These are phyloP conservation scores for Austrolebias charrua DNA, from an alignment of 2,797 vertebrate species.

Conservation along the genomic window DNA sequence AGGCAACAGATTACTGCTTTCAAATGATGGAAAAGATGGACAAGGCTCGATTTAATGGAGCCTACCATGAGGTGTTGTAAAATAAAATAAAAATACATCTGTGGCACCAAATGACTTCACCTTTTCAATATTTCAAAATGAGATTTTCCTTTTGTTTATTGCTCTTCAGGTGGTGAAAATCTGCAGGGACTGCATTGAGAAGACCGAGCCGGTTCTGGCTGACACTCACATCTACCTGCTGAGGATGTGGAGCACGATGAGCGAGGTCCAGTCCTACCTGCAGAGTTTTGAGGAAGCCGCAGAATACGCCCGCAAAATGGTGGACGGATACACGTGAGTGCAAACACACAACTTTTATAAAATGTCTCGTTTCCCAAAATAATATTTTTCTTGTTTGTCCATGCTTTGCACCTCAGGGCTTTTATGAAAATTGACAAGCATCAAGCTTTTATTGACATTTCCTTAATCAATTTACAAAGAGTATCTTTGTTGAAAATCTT, in stretches of 20 bases:
- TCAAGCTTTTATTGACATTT: too few species aligned
- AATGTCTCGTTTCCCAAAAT: too few species aligned
- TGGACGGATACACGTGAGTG: constrained; percentile 92
- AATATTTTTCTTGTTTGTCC: too few species aligned
- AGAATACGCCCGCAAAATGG: constrained; percentile 87
- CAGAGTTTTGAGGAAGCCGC: constrained; percentile 91
- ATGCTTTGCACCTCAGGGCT: too few species aligned
- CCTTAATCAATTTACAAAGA: too few species aligned
- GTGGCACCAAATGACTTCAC: too few species aligned
- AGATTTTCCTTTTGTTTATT: not conserved
- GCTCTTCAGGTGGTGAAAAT: constrained; percentile 86
- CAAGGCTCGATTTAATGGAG: constrained; percentile 84
- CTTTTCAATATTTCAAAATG: not conserved
- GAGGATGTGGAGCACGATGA: constrained; percentile 87
- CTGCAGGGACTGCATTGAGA: constrained; percentile 85
- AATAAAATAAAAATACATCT: not conserved
- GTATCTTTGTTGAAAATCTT: too few species aligned
- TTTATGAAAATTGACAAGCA: too few species aligned
- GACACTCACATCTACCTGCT: constrained; percentile 91
- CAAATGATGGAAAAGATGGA: constrained; percentile 88
- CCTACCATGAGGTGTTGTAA: constrained; percentile 86
- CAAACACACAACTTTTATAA: not conserved
- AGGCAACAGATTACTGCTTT: constrained; percentile 85
- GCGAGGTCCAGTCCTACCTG: constrained; percentile 95
- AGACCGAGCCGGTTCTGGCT: constrained; percentile 86